Percentiles rank a stretch among this genome's conserved stretches.
phyloP scores from a whole-genome alignment of 1,140 invertebrate species.

The Helicoverpa zea region DNA sequence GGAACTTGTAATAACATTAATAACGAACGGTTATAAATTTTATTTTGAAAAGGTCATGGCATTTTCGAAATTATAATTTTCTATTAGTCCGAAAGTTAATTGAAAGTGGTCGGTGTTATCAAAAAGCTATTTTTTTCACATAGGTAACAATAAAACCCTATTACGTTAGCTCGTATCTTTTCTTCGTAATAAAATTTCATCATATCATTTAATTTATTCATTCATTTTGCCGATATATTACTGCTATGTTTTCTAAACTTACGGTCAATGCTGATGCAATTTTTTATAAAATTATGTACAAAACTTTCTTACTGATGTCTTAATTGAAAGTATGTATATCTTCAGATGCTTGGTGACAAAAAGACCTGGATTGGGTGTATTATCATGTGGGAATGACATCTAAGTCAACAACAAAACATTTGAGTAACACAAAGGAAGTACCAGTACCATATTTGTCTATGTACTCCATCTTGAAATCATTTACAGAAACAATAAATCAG shows the following conservation, averaged over 20 bases:
- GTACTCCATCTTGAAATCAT: constrained; percentile 23
- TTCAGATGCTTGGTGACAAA: neutral
- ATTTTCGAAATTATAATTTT: no score
- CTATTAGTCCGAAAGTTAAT: neutral
- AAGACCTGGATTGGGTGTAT: no score
- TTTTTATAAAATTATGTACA: neutral
- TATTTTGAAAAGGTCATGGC: neutral
- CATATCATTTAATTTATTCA: neutral
- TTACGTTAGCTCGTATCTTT: neutral
- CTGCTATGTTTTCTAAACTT: constrained; percentile 11
- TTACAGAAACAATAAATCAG: constrained; percentile 44
- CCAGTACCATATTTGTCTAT: constrained; percentile 3
- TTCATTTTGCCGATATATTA: neutral
- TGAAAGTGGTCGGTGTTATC: no score
- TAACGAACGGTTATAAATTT: constrained; percentile 7
- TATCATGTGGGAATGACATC: neutral
- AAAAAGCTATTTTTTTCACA: no score
- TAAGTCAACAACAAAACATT: constrained; percentile 1
- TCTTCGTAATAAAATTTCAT: constrained; percentile 8
- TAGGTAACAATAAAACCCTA: no score
- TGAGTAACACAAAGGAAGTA: constrained; percentile 25
- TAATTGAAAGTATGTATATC: neutral
- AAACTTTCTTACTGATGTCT: no score
- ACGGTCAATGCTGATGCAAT: constrained; percentile 4
- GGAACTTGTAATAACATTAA: constrained; percentile 8